phyloP scores from a whole-genome alignment of 2,888 invertebrate species.

The Drosophila borealis region DNA sequence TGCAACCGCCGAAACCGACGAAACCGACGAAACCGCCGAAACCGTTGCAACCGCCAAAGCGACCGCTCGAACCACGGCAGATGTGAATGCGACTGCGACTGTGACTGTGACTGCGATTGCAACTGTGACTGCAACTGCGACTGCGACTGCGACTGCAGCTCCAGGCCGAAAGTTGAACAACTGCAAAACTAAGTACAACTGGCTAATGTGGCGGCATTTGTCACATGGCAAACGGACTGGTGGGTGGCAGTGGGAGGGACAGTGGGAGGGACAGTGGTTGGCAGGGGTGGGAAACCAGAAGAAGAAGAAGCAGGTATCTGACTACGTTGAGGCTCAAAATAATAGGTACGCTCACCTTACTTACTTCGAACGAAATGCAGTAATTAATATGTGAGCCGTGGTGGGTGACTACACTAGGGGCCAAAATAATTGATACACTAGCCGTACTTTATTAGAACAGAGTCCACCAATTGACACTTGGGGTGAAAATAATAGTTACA shows the following conservation, averaged over 20 bases:
- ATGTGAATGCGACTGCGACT: conserved; percentile 26
- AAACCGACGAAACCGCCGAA: conserved; percentile 44
- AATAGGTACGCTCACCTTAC: too few species aligned
- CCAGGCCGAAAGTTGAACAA: conserved; percentile 10
- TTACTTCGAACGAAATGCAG: too few species aligned
- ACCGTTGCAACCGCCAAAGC: conserved; percentile 50
- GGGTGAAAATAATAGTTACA: too few species aligned
- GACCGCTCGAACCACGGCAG: conserved; percentile 43
- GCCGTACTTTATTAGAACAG: too few species aligned
- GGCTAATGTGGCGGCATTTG: conserved; percentile 65
- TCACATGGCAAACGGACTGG: conserved; percentile 30
- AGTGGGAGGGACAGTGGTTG: not conserved
- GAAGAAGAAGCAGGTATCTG: not conserved
- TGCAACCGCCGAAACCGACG: conserved; percentile 41
- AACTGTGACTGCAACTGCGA: conserved; percentile 17
- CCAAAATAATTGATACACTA: too few species aligned
- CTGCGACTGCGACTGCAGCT: conserved; percentile 6
- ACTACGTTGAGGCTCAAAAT: not conserved
- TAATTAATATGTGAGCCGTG: too few species aligned
- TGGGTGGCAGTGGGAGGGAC: not conserved
- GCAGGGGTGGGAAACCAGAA: not conserved
- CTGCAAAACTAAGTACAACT: conserved; percentile 19
- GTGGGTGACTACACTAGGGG: too few species aligned
- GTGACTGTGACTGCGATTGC: conserved; percentile 13
- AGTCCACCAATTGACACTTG: too few species aligned